A percentile compares a stretch with the other conserved stretches of the same genome.
Conservation (phyloP, 2,888 invertebrate genomes). For the Pomacea canaliculata region DNA sequence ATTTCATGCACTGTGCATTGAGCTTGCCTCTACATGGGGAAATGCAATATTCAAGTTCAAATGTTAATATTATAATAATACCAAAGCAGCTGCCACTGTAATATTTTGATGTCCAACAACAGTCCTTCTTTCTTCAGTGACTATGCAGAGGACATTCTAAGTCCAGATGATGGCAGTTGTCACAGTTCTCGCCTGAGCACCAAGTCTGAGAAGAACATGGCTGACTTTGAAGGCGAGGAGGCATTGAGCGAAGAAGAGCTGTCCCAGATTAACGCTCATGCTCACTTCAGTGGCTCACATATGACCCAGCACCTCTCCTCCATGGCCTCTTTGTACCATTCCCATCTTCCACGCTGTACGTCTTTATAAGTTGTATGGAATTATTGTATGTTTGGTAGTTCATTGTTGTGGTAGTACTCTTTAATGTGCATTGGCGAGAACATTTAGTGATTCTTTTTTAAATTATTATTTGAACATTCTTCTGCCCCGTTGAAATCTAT, state of each 20-base stretch:
- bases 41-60: no score
- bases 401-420: no score
- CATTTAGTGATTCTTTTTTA: no score
- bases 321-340: slow-evolving; percentile 68
- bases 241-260: slow-evolving; percentile 67
- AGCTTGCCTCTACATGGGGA: no score
- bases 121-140: slow-evolving; percentile 13
- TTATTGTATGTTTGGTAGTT: no score
- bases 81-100: no score
- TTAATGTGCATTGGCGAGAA: no score
- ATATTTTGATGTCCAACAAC: not conserved
- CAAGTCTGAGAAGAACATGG: slow-evolving; percentile 94
- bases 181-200: slow-evolving; percentile 89
- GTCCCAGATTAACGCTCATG: slow-evolving; percentile 61
- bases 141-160: slow-evolving; percentile 44
- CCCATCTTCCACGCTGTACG: slow-evolving; percentile 60
- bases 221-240: slow-evolving; percentile 86
- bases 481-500: no score
- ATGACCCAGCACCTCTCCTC: slow-evolving; percentile 67
- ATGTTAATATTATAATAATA: no score
- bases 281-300: slow-evolving; percentile 55
- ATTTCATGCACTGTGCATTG: no score
- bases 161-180: slow-evolving; percentile 80
- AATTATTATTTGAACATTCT: no score
- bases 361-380: not conserved